Evolutionary conservation across 2,113 vertebrate species (phyloP).

Genomic region (Aegotheles bennettii): DNA sequence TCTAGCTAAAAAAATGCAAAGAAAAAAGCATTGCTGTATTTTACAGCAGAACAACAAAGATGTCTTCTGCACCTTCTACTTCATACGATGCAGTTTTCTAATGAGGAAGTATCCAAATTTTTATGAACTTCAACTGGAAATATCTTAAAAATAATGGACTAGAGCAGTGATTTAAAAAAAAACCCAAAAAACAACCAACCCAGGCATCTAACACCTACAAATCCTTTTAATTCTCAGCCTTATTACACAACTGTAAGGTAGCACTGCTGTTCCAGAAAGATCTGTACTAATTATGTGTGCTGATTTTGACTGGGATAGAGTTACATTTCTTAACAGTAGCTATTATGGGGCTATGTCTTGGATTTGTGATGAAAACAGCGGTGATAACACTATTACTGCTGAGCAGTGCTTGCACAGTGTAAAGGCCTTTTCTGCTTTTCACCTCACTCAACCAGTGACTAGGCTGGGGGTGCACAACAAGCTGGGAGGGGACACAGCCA

Average conservation of each 20-base stretch:
- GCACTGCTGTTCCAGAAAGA: neutral
- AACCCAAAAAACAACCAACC: too few relatives aligned
- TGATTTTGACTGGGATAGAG: neutral
- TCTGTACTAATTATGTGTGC: rapidly evolving
- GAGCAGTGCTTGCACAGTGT: too few relatives aligned
- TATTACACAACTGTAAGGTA: neutral
- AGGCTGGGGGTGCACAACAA: neutral
- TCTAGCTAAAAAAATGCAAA: neutral
- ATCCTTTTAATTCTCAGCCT: neutral
- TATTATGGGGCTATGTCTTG: neutral
- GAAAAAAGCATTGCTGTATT: neutral
- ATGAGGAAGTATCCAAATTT: neutral
- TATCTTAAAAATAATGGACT: neutral
- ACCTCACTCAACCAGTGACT: rapidly evolving
- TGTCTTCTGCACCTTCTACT: neutral
- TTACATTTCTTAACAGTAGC: too few relatives aligned
- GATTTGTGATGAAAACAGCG: neutral
- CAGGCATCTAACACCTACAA: neutral
- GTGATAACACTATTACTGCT: neutral
- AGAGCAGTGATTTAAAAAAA: neutral
- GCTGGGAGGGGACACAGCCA: neutral
- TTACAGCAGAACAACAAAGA: neutral
- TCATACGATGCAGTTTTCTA: neutral
- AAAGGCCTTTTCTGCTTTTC: neutral
- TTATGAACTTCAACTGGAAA: neutral